Conservation (phyloP, 2,888 invertebrate genomes). For the Fragum sueziense region DNA sequence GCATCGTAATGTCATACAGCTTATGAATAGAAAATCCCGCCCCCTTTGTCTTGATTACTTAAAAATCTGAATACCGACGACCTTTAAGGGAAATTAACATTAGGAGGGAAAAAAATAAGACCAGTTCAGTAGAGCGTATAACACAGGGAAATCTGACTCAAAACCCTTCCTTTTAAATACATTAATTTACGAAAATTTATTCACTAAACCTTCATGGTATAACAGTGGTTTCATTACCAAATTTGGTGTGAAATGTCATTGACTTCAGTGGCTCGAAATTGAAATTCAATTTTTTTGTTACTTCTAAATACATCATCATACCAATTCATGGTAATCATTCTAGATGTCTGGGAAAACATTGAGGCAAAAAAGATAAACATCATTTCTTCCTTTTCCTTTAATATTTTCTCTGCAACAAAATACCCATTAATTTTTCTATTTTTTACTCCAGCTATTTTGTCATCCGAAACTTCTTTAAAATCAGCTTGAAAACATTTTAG, state of each 20-base stretch:
- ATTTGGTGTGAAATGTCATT: too few species aligned
- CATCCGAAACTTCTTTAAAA: background rate
- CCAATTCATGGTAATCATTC: background rate
- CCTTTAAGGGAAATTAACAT: slow-evolving; percentile 2
- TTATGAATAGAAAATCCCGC: slow-evolving; percentile 60
- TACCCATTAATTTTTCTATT: background rate
- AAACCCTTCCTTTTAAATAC: slow-evolving; percentile 15
- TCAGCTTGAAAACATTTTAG: background rate
- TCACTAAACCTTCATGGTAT: too few species aligned
- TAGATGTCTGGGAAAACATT: background rate
- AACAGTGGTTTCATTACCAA: too few species aligned
- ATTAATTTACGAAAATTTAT: too few species aligned
- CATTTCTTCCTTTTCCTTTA: background rate
- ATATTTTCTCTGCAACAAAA: background rate
- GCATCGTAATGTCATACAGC: slow-evolving; percentile 60
- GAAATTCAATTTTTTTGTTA: too few species aligned
- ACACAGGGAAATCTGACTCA: slow-evolving; percentile 32
- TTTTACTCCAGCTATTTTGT: background rate
- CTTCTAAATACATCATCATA: background rate
- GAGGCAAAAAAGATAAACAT: background rate
- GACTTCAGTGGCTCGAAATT: too few species aligned
- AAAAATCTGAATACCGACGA: slow-evolving; percentile 19
- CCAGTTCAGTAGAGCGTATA: slow-evolving; percentile 38
- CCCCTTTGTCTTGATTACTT: slow-evolving; percentile 42
- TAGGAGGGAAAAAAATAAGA: slow-evolving; percentile 21